These are phyloP conservation scores for Teleiodes luculella DNA, from an alignment of 2,888 invertebrate genomes.

Conservation along the genomic window DNA sequence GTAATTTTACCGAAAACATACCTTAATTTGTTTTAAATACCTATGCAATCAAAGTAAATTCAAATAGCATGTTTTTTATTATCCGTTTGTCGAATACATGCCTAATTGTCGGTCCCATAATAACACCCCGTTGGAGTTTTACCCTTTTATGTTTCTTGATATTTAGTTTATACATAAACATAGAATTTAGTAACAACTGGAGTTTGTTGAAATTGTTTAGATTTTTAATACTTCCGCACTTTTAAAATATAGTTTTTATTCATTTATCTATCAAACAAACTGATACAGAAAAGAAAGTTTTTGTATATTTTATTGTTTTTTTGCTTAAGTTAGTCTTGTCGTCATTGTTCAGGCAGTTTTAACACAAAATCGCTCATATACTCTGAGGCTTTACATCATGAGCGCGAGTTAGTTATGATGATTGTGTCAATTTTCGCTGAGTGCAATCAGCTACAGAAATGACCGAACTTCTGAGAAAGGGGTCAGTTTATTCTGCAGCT, in stretches of 20 bases:
- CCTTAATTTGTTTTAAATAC: background rate
- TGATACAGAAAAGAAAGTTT: too few relatives aligned
- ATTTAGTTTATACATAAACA: conserved; percentile 35
- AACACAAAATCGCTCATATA: too few relatives aligned
- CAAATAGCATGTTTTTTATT: background rate
- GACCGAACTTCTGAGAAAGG: too few relatives aligned
- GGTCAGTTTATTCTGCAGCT: too few relatives aligned
- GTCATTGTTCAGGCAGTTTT: too few relatives aligned
- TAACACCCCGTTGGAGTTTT: background rate
- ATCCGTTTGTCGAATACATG: background rate
- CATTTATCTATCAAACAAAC: too few relatives aligned
- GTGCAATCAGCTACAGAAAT: too few relatives aligned
- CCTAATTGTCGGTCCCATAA: background rate
- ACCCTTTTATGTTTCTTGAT: conserved; percentile 52
- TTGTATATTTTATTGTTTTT: too few relatives aligned
- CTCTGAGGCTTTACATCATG: too few relatives aligned
- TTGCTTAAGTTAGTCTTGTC: too few relatives aligned
- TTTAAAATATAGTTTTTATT: background rate
- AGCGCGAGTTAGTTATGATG: too few relatives aligned
- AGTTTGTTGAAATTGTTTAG: background rate
- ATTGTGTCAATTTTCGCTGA: too few relatives aligned
- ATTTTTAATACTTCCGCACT: background rate
- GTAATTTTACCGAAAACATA: background rate
- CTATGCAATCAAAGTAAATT: background rate
- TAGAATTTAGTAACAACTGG: conserved; percentile 32